Evolutionary conservation across 2,113 vertebrate genomes (phyloP).

Genomic region (Mastomys natalensis): DNA sequence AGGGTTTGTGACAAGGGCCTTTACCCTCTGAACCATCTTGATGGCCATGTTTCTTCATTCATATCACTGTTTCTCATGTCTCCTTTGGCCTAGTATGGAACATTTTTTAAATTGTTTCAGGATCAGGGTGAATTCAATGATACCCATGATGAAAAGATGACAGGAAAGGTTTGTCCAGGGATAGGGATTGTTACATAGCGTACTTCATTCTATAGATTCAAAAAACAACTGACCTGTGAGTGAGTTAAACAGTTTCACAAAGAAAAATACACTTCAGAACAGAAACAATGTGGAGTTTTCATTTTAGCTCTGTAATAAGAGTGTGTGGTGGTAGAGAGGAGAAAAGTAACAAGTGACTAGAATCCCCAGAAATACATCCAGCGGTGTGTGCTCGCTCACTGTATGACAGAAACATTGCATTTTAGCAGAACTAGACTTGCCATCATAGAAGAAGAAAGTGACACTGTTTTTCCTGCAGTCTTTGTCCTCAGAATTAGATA

Average conservation of each 20-base stretch:
- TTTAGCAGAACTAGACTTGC: not conserved
- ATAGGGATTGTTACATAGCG: not conserved
- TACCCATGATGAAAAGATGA: not conserved
- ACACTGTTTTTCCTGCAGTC: conserved; percentile 2
- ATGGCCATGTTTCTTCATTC: not conserved
- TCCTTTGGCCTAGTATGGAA: not conserved
- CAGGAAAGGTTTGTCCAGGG: not conserved
- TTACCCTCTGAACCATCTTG: not conserved
- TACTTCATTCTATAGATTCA: not conserved
- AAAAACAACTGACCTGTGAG: not conserved
- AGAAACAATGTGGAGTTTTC: not conserved
- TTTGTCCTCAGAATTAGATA: conserved; percentile 35
- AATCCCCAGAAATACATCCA: not conserved
- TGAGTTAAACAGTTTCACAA: conserved; percentile 45
- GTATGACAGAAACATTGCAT: not conserved
- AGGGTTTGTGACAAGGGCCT: not conserved
- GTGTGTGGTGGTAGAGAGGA: not conserved
- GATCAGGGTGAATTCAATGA: not conserved
- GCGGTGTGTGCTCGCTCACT: not conserved
- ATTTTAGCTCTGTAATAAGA: not conserved
- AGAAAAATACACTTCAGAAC: conserved; percentile 24
- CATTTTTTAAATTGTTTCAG: conserved; percentile 22
- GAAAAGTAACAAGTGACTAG: conserved; percentile 14
- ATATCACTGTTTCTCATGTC: not conserved
- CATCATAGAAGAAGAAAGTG: not conserved